A percentile compares a stretch with the other conserved stretches of the same genome.
Conservation (phyloP, 1,140 invertebrate genomes). For the Cydia strobilella region DNA sequence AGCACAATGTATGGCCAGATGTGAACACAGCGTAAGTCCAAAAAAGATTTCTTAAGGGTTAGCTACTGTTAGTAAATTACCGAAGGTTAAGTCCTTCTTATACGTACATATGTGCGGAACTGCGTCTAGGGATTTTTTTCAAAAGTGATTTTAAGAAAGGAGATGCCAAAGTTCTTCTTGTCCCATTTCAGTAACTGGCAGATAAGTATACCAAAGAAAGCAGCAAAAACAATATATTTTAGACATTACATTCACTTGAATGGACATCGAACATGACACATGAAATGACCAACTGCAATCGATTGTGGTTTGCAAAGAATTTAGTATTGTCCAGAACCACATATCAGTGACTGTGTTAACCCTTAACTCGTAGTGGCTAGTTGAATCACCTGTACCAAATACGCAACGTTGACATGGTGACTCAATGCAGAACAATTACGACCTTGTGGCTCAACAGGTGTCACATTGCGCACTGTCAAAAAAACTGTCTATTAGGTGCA, state of each 20-base stretch:
- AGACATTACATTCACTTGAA: too few species aligned
- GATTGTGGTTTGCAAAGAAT: background rate
- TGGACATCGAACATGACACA: too few species aligned
- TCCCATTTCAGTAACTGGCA: too few species aligned
- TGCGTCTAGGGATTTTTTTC: too few species aligned
- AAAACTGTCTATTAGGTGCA: background rate
- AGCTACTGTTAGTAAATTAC: background rate
- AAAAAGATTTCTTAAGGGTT: background rate
- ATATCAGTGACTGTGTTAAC: conserved; percentile 6
- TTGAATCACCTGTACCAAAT: conserved; percentile 19
- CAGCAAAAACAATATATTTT: background rate
- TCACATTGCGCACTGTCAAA: conserved; percentile 7
- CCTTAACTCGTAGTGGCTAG: background rate
- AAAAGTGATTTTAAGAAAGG: background rate
- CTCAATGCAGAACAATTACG: conserved; percentile 18
- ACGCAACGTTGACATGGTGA: background rate
- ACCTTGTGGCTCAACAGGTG: conserved; percentile 9
- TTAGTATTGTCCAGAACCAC: background rate
- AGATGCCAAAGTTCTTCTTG: too few species aligned
- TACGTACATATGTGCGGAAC: too few species aligned
- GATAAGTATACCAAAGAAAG: background rate
- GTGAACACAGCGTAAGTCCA: background rate
- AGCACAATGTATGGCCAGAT: background rate
- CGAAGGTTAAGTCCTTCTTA: too few species aligned
- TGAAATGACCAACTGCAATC: background rate